Conservation (phyloP, 2,797 vertebrate species). For the Lithobates sylvaticus region DNA sequence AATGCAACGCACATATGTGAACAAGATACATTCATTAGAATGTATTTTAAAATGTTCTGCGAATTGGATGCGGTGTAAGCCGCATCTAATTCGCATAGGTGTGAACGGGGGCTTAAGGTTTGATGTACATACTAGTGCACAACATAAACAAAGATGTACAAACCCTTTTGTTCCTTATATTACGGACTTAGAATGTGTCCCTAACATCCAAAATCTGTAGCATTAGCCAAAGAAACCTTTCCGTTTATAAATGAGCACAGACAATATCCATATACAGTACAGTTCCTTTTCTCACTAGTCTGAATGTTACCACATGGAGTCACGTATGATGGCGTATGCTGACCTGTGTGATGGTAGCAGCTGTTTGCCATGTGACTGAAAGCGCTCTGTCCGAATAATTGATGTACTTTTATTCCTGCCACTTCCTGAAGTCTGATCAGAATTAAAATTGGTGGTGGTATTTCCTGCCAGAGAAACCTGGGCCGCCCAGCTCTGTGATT, state of each 20-base stretch:
- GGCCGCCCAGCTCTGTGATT: conserved; percentile 78
- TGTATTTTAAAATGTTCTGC: no score
- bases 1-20: no score
- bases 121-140: no score
- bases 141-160: no score
- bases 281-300: not conserved
- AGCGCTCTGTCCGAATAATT: conserved; percentile 99
- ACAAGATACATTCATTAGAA: no score
- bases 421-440: conserved; percentile 94
- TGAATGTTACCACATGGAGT: conserved; percentile 69
- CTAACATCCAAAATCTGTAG: no score
- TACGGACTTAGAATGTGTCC: no score
- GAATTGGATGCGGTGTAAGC: no score
- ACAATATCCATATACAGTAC: not conserved
- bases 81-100: no score
- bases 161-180: no score
- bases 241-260: not conserved
- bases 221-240: no score
- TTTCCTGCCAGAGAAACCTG: conserved; percentile 83
- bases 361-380: conserved; percentile 96
- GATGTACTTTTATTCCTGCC: conserved; percentile 97
- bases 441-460: conserved; percentile 91
- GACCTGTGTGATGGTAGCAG: conserved; percentile 86
- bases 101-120: no score
- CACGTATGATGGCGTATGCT: conserved; percentile 54